Evolutionary conservation across 2,888 invertebrate species (phyloP), one percentile per base, ranked within the genome.

Genomic region (Sinodicranocentrus sp.): DNA sequence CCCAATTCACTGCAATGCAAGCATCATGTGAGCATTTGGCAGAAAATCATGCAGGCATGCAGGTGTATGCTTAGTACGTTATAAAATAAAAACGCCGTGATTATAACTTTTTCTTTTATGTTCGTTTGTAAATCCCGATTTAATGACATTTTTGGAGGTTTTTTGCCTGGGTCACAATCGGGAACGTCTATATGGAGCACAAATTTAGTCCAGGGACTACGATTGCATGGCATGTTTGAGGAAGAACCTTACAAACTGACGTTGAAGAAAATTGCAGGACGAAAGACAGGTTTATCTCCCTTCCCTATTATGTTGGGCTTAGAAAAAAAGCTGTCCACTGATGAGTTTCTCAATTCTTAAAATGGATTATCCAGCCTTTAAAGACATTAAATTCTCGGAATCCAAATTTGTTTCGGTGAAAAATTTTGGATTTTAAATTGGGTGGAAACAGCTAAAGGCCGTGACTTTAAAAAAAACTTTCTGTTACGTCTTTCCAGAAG

Each of bases 111-210:
- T n/a, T 15, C n/a, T n/a, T 48, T 48, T n/a, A n/a, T 48, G 3
- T 48, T 48, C 19, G 8, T 48, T 15, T 48, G n/a, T 48, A 48
- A 48, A 48, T 19, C 73, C 87, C 2, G 87, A 87, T 87, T 88
- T 52, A 87, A 87, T 71, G 86, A 86, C 26, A 73, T 84, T 21
- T 88, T 84, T 33, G 88, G 88, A 8, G 87, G 87, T 76, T 48
- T 23, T 87, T 25, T 87, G 86, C 61, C 26, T 87, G 1, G 67
- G 77, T 0, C 82, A 72, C 25, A 70, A 87, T 19, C 63, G 67
- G 23, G 85, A 85, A 6, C 77, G 88, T 13, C 48, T 88, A 17
- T 79, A 82, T 1, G 87, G n/a, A n/a, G n/a, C 3, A 65, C 70
- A 8, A 79, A 72, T 19, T 63, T 87, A 43, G 80, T 84, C 0